These are phyloP conservation scores for Drosophila yakuba DNA, from an alignment of 1,140 invertebrate genomes.

Conservation along the genomic window DNA sequence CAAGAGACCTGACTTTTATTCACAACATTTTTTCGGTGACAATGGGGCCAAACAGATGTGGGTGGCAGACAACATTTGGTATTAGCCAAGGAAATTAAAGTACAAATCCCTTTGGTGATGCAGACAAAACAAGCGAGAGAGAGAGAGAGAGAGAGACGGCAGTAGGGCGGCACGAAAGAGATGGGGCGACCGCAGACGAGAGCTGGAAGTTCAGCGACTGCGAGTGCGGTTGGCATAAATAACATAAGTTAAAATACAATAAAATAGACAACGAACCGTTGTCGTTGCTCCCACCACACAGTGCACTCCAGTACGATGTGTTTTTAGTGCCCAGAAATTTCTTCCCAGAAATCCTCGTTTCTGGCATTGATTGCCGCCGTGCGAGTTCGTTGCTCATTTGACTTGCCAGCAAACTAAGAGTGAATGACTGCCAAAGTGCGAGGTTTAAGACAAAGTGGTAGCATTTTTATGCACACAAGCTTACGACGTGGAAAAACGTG, in stretches of 20 bases:
- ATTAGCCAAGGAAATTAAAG: conserved; percentile 74
- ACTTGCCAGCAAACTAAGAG: conserved; percentile 34
- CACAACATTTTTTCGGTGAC: conserved; percentile 20
- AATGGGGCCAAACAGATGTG: conserved; percentile 14
- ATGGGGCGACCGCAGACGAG: not conserved
- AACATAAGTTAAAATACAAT: conserved; percentile 80
- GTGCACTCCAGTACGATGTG: no score
- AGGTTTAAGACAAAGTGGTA: conserved; percentile 69
- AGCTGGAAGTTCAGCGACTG: conserved; percentile 55
- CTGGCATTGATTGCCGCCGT: conserved; percentile 62
- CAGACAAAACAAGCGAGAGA: conserved; percentile 17
- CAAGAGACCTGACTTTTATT: conserved; percentile 16
- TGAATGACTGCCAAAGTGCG: conserved; percentile 76
- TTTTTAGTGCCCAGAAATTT: no score
- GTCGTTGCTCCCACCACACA: conserved; percentile 10
- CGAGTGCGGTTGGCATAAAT: conserved; percentile 59
- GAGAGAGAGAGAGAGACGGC: not conserved
- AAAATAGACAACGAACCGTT: conserved; percentile 74
- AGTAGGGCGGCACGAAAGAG: not conserved
- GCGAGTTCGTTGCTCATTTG: conserved; percentile 76
- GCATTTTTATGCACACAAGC: conserved; percentile 36
- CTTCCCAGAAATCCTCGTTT: conserved; percentile 26
- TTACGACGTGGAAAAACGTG: conserved; percentile 10
- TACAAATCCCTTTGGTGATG: conserved; percentile 70
- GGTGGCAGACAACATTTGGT: conserved; percentile 31